These are phyloP conservation scores for Syrphus vitripennis DNA, from an alignment of 2,888 invertebrate genomes.

Conservation along the genomic window DNA sequence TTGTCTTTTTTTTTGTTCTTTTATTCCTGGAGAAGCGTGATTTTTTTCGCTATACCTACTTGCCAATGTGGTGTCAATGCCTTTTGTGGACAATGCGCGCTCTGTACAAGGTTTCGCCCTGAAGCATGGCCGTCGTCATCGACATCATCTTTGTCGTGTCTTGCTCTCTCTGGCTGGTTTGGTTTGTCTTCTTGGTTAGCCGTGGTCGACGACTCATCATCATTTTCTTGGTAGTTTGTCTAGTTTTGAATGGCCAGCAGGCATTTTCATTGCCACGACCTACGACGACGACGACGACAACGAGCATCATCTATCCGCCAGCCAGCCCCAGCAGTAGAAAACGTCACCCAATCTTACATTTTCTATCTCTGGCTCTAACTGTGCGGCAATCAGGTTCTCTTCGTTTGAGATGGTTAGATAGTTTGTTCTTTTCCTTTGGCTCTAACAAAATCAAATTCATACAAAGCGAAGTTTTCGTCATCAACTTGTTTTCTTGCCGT, in stretches of 20 bases:
- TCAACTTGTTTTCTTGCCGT: slow-evolving; percentile 32
- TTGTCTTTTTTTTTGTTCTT: slow-evolving; percentile 9
- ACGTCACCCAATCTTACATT: slow-evolving; percentile 19
- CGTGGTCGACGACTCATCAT: slow-evolving; percentile 12
- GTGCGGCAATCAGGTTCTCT: not conserved
- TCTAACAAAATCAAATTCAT: slow-evolving; percentile 8
- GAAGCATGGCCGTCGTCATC: slow-evolving; percentile 61
- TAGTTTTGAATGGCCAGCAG: slow-evolving; percentile 21
- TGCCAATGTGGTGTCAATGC: slow-evolving; percentile 67
- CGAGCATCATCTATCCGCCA: too few relatives aligned
- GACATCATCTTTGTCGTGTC: slow-evolving; percentile 36
- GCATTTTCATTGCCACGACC: slow-evolving; percentile 70
- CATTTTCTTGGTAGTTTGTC: slow-evolving; percentile 59
- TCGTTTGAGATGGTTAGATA: not conserved
- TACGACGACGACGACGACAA: slow-evolving; percentile 30
- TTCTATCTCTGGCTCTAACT: slow-evolving; percentile 3
- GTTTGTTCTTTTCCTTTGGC: slow-evolving; percentile 1
- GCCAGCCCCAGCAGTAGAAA: slow-evolving; percentile 1
- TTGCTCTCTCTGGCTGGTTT: slow-evolving; percentile 20
- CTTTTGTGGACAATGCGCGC: slow-evolving; percentile 68
- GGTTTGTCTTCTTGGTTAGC: not conserved
- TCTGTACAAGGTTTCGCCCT: slow-evolving; percentile 59
- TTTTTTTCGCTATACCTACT: slow-evolving; percentile 58
- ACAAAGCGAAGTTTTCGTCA: slow-evolving; percentile 28
- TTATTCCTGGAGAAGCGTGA: slow-evolving; percentile 46